Conservation (phyloP, 2,113 vertebrate species). For the Takifugu flavidus region DNA sequence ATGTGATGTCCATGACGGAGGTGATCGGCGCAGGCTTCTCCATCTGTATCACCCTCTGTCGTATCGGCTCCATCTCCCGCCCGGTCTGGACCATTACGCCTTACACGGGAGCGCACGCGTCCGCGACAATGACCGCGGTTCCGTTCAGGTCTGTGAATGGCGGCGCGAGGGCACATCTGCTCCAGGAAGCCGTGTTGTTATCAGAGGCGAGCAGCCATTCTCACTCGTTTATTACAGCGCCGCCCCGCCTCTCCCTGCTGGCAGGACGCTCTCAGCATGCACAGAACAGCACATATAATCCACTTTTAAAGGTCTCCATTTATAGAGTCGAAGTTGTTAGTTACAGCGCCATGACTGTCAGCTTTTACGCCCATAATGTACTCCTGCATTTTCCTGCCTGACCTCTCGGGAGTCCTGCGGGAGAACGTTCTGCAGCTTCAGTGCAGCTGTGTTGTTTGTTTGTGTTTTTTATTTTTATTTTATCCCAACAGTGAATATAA, state of each 20-base stretch:
- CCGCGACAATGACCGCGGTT: conserved; percentile 42
- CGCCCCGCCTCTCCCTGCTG: conserved; percentile 16
- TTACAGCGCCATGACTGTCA: neutral
- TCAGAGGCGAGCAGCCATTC: conserved; percentile 41
- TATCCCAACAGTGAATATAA: too few relatives aligned
- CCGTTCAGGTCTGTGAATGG: conserved; percentile 46
- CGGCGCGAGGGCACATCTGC: conserved; percentile 45
- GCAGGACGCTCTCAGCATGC: conserved; percentile 1
- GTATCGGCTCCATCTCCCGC: conserved; percentile 30
- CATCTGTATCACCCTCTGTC: conserved; percentile 25
- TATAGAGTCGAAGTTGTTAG: conserved; percentile 15
- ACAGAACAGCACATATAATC: conserved; percentile 5
- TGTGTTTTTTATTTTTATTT: too few relatives aligned
- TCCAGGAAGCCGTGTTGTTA: conserved; percentile 32
- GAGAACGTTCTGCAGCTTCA: too few relatives aligned
- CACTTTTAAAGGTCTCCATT: conserved; percentile 18
- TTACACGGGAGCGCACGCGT: conserved; percentile 7
- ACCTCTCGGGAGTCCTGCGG: too few relatives aligned
- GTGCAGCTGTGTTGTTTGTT: too few relatives aligned
- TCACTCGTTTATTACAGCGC: conserved; percentile 40
- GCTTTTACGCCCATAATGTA: neutral
- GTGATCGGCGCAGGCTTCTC: conserved; percentile 31
- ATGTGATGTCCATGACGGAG: conserved; percentile 34
- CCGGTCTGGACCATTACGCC: conserved; percentile 1
- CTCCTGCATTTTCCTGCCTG: neutral